Conservation (phyloP, 1,140 invertebrate species). For the Dendrolimus kikuchii region DNA sequence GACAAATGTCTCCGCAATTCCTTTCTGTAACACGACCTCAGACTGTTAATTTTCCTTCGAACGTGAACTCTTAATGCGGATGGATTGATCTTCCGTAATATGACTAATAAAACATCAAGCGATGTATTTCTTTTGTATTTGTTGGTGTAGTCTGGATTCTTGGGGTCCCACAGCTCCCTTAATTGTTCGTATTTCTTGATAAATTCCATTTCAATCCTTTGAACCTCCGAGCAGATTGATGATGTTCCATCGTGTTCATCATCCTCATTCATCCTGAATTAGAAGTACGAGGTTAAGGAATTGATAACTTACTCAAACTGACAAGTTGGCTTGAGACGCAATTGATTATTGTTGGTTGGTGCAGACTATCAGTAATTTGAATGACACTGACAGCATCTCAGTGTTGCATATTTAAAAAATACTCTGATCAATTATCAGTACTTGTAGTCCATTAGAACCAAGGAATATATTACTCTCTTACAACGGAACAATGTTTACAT, state of each 20-base stretch:
- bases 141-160: conserved; percentile 10
- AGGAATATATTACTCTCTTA: too few species aligned
- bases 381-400: too few species aligned
- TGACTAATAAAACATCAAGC: conserved; percentile 6
- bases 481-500: too few species aligned
- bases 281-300: too few species aligned
- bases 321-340: too few species aligned
- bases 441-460: too few species aligned
- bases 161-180: conserved; percentile 10
- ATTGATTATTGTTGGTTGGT: too few species aligned
- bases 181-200: conserved; percentile 13
- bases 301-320: too few species aligned
- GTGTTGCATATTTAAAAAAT: too few species aligned
- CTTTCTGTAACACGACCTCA: conserved; percentile 15
- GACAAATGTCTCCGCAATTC: conserved; percentile 11
- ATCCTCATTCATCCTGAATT: background rate
- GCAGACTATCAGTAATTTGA: too few species aligned
- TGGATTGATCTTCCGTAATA: conserved; percentile 10
- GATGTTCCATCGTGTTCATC: background rate
- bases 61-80: conserved; percentile 7
- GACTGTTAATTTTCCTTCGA: conserved; percentile 14
- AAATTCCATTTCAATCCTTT: conserved; percentile 11
- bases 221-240: conserved; percentile 3
- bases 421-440: too few species aligned
- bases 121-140: conserved; percentile 14